Evolutionary conservation across 2,888 invertebrate genomes (phyloP), one percentile per base, ranked within the genome.

Genomic region (Netelia fuscicornis): DNA sequence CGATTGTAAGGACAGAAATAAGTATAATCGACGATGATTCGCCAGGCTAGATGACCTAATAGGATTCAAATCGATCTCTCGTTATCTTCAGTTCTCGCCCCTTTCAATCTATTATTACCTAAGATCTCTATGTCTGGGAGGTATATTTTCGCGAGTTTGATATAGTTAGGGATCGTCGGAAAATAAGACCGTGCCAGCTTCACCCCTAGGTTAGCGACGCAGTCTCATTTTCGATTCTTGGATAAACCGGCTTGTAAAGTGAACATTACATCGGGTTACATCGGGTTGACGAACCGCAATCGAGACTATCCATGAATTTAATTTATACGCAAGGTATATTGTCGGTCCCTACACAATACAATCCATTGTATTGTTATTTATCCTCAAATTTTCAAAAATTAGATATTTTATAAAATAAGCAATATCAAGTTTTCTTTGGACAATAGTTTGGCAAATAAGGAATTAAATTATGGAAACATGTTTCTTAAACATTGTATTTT

Each of bases 71-170:
- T 17, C 20, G 67, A 75, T 60, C 52, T 60, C 52, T 30, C 52
- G 48, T 79, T 71, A 79, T 42, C 23, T 48, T 30, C 75, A 48
- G 25, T 30, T 83, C 78, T 74, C 78, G 20, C 23, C 37, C 20
- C 13, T 54, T 25, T 17, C 44, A 17, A 37, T 74, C 79, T 79
- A 83, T 83, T 79, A 83, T 79, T 83, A 74, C 67, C 37, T 64
- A 13, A 42, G 25, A 13, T 64, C 77, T 48, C 48, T 56, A 64
- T 67, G 84, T 84, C 81, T 84, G 78, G 72, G 60, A n/a, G 64
- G 17, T 78, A 62, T 82, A 84, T 84, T 82, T 84, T 67, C 67
- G 72, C 17, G n/a, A 68, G 62, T 71, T 78, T 70, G 67, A 82
- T 82, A 77, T 71, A 77, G 65, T 30, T 37, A 42, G 54, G 9